Conservation (phyloP, 2,797 vertebrate species). For the Halcyon badia region DNA sequence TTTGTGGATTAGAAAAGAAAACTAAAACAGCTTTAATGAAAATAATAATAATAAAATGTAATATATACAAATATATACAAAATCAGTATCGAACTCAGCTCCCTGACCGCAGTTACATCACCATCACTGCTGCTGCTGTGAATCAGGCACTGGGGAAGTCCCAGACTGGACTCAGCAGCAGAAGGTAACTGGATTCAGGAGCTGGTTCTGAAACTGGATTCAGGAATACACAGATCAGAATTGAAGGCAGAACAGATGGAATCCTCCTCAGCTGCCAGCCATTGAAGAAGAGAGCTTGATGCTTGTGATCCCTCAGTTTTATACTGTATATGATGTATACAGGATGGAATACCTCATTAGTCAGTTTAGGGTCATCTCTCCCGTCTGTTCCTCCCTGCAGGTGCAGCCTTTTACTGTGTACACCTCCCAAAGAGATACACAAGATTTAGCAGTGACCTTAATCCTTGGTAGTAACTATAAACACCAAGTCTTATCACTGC, state of each 20-base stretch:
- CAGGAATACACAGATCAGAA: not conserved
- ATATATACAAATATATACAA: no score
- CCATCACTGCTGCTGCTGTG: no score
- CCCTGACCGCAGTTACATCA: no score
- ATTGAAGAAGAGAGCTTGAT: not conserved
- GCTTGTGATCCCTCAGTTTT: not conserved
- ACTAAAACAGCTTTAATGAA: no score
- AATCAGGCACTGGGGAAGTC: no score
- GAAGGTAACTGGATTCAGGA: not conserved
- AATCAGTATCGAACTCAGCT: no score
- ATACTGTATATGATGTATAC: not conserved
- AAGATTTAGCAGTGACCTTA: not conserved
- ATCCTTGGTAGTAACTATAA: no score
- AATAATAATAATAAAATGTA: no score
- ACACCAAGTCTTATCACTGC: no score
- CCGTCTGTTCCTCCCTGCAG: not conserved
- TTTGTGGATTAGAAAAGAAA: no score
- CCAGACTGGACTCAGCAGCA: not conserved
- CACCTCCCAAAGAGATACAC: not conserved
- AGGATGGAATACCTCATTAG: not conserved
- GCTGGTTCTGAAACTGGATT: not conserved
- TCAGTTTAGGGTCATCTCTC: not conserved
- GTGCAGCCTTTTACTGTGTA: not conserved
- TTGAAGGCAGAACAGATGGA: not conserved
- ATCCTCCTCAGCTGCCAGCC: not conserved